Evolutionary conservation across 2,888 invertebrate species (phyloP).

Genomic region (Spilosoma lubricipeda): DNA sequence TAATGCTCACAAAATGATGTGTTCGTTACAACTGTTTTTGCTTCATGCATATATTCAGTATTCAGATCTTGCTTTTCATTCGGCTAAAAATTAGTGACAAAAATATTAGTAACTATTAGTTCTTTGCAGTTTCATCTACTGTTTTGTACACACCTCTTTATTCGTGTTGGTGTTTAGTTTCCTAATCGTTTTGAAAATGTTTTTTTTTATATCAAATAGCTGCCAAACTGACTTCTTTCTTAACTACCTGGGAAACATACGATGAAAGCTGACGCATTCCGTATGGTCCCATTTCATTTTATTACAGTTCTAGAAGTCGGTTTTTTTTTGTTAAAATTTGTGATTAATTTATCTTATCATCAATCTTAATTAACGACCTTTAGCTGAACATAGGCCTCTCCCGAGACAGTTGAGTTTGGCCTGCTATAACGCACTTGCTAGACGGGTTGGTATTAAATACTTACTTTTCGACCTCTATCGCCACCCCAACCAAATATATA

Average conservation of each 20-base stretch:
- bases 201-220: no score
- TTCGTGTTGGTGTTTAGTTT: background rate
- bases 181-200: no score
- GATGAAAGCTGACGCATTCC: no score
- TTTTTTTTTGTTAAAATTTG: no score
- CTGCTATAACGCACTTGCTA: background rate
- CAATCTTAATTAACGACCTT: no score
- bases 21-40: constrained; percentile 25
- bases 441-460: background rate
- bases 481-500: constrained; percentile 34
- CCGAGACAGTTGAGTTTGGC: no score
- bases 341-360: no score
- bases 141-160: background rate
- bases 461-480: constrained; percentile 20
- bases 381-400: background rate
- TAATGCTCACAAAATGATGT: constrained; percentile 21
- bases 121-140: background rate
- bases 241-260: no score
- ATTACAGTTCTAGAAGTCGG: no score
- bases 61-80: constrained; percentile 26
- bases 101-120: background rate
- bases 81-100: constrained; percentile 22
- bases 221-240: no score
- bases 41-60: constrained; percentile 28
- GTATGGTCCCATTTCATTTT: no score